phyloP scores from a whole-genome alignment of 1,140 invertebrate species.

The Drosophila trapezifrons region DNA sequence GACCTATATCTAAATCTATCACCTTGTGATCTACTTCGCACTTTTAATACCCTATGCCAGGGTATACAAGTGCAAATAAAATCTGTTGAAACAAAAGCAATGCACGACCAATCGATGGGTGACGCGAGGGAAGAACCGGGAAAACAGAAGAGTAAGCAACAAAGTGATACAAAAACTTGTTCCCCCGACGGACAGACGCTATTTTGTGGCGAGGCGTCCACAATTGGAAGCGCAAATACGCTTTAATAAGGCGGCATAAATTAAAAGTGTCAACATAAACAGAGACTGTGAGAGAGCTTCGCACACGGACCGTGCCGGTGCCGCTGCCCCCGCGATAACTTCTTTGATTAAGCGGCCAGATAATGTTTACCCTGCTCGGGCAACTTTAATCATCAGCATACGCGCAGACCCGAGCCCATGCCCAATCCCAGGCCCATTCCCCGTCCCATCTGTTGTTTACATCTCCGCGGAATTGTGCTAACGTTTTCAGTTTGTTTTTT shows the following conservation, averaged over 20 bases:
- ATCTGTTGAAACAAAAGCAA: constrained; percentile 17
- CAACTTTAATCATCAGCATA: constrained; percentile 49
- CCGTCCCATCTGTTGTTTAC: constrained; percentile 60
- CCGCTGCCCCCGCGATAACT: constrained; percentile 14
- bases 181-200: constrained; percentile 1
- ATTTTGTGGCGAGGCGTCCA: constrained; percentile 26
- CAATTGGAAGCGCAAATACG: constrained; percentile 62
- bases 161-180: constrained; percentile 45
- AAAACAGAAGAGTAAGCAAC: constrained; percentile 22
- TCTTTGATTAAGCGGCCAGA: constrained; percentile 54
- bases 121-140: constrained; percentile 13
- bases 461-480: constrained; percentile 49
- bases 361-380: constrained; percentile 41
- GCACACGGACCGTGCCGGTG: not conserved
- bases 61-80: not conserved
- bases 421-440: constrained; percentile 2
- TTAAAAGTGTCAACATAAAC: constrained; percentile 72
- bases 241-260: constrained; percentile 68
- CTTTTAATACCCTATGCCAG: not conserved
- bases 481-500: constrained; percentile 52
- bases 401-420: not conserved
- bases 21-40: too few relatives aligned
- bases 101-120: constrained; percentile 35
- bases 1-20: not conserved
- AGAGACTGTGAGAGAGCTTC: constrained; percentile 9